Evolutionary conservation across 1,140 invertebrate species (phyloP).

Genomic region (Thaumatotibia leucotreta): DNA sequence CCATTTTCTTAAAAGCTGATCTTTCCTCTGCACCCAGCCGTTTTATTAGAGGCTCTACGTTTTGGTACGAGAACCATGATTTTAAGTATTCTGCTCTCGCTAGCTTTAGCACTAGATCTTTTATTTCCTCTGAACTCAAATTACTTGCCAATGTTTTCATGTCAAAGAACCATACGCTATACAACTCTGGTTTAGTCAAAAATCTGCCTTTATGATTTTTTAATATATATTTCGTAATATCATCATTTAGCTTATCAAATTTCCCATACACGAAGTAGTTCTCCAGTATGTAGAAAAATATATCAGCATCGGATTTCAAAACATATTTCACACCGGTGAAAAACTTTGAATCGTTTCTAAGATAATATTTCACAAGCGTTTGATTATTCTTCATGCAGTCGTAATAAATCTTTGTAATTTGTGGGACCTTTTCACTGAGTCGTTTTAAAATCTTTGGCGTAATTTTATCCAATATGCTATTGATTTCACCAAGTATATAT

Average conservation of each 20-base stretch:
- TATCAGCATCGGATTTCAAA: slow-evolving; percentile 40
- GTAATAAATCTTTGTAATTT: slow-evolving; percentile 33
- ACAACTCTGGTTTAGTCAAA: slow-evolving; percentile 38
- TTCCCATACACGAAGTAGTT: slow-evolving; percentile 32
- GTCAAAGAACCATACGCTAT: slow-evolving; percentile 34
- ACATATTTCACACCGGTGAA: slow-evolving; percentile 36
- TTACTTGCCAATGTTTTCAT: slow-evolving; percentile 31
- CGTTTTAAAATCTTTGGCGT: slow-evolving; percentile 38
- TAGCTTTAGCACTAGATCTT: slow-evolving; percentile 32
- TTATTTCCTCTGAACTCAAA: slow-evolving; percentile 33
- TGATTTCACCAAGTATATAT: too few relatives aligned
- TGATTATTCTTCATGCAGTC: slow-evolving; percentile 30
- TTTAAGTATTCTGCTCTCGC: slow-evolving; percentile 38
- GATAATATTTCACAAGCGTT: slow-evolving; percentile 23
- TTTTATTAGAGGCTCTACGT: slow-evolving; percentile 44
- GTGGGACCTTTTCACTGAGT: slow-evolving; percentile 33
- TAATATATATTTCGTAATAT: slow-evolving; percentile 35
- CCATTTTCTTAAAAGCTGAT: too few relatives aligned
- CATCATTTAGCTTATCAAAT: slow-evolving; percentile 24
- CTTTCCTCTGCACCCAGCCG: slow-evolving; percentile 32
- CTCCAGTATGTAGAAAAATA: slow-evolving; percentile 43
- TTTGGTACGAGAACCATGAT: slow-evolving; percentile 37
- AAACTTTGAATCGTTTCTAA: slow-evolving; percentile 26
- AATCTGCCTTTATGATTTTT: slow-evolving; percentile 36
- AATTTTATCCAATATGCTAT: slow-evolving; percentile 34